A percentile compares a stretch with the other conserved stretches of the same genome.
These are phyloP conservation scores for Drosophila emarginata DNA, from an alignment of 2,888 invertebrate species.

Conservation along the genomic window DNA sequence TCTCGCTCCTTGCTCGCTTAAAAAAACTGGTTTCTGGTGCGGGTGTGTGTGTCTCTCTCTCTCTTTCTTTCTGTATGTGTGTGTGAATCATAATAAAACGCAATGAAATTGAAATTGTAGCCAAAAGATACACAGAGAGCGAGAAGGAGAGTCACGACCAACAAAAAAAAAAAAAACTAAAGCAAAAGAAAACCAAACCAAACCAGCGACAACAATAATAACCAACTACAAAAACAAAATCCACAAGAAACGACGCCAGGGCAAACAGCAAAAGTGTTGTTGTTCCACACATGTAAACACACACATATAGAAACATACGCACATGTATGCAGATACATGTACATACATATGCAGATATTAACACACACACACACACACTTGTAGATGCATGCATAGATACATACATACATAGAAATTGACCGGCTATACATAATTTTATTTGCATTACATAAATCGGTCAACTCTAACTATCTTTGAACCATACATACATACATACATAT, in stretches of 20 bases:
- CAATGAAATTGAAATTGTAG: conserved; percentile 73
- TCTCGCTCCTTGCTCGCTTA: conserved; percentile 21
- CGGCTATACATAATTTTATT: not conserved
- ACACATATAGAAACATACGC: not conserved
- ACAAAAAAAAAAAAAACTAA: conserved; percentile 10
- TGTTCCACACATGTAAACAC: not conserved
- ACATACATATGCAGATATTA: too few species aligned
- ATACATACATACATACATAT: not conserved
- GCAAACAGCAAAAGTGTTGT: conserved; percentile 8
- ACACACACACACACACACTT: not conserved
- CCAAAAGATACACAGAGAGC: conserved; percentile 38
- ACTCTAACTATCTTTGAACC: conserved; percentile 10
- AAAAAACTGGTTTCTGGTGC: conserved; percentile 70
- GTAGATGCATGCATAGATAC: not conserved
- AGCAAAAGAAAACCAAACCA: not conserved
- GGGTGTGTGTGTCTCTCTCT: conserved; percentile 46
- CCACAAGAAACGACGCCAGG: conserved; percentile 26
- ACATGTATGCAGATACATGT: not conserved
- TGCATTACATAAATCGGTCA: conserved; percentile 1
- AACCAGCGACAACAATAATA: conserved; percentile 7
- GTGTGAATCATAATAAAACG: conserved; percentile 68
- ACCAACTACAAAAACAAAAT: not conserved
- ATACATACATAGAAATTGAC: not conserved
- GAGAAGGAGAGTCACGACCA: not conserved
- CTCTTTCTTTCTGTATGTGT: not conserved